Evolutionary conservation across 2,797 vertebrate species (phyloP).

Genomic region (Emys orbicularis): DNA sequence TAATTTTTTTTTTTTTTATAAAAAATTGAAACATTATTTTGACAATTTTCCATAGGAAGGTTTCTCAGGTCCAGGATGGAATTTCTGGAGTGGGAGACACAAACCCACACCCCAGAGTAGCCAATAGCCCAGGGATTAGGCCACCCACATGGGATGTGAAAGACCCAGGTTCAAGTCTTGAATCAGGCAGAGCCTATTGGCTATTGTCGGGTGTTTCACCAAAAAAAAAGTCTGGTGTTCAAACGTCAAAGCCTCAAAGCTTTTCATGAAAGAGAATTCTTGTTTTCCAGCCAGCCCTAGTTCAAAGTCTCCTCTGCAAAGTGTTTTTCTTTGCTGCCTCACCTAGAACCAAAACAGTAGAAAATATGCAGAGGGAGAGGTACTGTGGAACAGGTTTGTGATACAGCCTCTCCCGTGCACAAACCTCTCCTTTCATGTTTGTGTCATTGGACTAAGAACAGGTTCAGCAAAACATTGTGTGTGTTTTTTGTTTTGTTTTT

Average conservation of each 20-base stretch:
- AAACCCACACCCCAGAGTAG: background rate
- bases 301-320: background rate
- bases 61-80: background rate
- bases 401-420: conserved; percentile 44
- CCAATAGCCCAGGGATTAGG: background rate
- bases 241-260: background rate
- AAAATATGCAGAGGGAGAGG: background rate
- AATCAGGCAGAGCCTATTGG: background rate
- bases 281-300: background rate
- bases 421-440: conserved; percentile 15
- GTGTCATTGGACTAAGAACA: background rate
- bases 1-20: no score
- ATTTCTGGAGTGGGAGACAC: background rate
- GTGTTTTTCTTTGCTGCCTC: background rate
- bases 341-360: background rate
- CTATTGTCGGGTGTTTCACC: background rate
- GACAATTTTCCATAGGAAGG: background rate
- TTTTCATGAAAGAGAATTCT: background rate
- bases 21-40: background rate
- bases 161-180: background rate
- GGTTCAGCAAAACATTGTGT: background rate
- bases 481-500: background rate
- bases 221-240: background rate
- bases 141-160: no score
- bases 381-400: conserved; percentile 7